Evolutionary conservation across 2,113 vertebrate species (phyloP), one percentile per base, ranked within the genome.

Genomic region (Choloepus hoffmanni): DNA sequence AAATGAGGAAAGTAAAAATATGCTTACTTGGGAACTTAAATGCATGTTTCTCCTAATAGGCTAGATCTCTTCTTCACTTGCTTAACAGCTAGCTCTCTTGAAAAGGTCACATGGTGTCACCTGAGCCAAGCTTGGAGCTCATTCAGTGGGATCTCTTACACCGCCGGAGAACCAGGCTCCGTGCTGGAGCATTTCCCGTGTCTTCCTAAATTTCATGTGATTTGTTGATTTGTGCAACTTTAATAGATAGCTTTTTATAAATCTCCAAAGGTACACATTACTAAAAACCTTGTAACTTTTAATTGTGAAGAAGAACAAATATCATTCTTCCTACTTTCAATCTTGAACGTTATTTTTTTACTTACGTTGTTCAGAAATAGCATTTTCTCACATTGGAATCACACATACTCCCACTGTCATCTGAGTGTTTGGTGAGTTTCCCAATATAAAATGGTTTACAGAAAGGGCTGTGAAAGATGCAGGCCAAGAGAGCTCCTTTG

Each of bases 341-440:
- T 13, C 50, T 68, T 62, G 43, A 7, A 0, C 8, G 0, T 28
- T 45, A 45, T 74, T 48, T 30, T 14, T 72, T 85, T 15, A 23
- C 28, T 10, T 21, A 14, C 7, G 16, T 48, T 65, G 45, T 13
- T 83, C 26, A 58, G 28, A 86, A 79, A n/a, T 24, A 36, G 36
- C 18, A 2, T 15, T 13, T 78, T 28, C 55, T 62, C 24, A 2
- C 48, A 14, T 2, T 50, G 15, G 30, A n/a, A 15, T 15, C 10
- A 5, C 19, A 21, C 5, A 1, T 0, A 0, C 40, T 60, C 12
- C 8, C 36, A n/a, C 45, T 23, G 9, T 43, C 24, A 0, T 3
- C 0, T 2, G 3, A 90, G 72, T 18, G 10, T 68, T 11, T 50
- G 18, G 2, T 76, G 43, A 48, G 43, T 62, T 83, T 87, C 74